phyloP scores from a whole-genome alignment of 64 coral and sea anemone species.

The Actinia equina region DNA sequence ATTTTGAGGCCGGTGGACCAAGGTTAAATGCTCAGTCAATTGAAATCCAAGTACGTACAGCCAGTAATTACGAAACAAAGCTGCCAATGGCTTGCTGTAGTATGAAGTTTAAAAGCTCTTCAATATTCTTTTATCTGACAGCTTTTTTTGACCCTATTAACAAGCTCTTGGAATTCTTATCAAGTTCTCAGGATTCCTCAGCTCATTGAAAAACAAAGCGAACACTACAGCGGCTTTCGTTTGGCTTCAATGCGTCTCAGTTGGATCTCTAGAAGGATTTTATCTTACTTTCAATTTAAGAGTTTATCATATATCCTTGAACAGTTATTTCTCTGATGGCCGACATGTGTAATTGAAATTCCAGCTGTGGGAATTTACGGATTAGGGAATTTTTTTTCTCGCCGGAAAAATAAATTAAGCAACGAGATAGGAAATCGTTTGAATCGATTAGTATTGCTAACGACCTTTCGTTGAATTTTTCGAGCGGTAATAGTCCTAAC shows the following conservation, averaged over 20 bases:
- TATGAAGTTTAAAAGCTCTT: constrained; percentile 7
- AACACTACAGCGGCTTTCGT: neutral
- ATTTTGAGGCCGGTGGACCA: neutral
- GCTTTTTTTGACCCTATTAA: constrained; percentile 13
- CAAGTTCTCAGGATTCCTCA: neutral
- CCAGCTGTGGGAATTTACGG: neutral
- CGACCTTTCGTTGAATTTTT: neutral
- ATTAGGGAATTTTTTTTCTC: neutral
- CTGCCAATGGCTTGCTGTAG: constrained; percentile 6
- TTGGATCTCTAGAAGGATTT: neutral
- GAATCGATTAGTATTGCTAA: neutral
- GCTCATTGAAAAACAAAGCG: neutral
- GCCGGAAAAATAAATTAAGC: neutral
- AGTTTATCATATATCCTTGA: neutral
- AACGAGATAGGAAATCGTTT: neutral
- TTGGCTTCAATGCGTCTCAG: neutral
- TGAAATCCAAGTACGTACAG: neutral
- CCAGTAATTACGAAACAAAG: constrained; percentile 1
- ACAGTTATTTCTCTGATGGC: neutral
- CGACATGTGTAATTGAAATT: neutral
- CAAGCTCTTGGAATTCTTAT: neutral
- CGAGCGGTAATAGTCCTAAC: neutral
- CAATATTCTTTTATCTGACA: neutral
- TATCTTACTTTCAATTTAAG: neutral
- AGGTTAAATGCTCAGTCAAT: constrained; percentile 10